Percentiles rank a stretch among this genome's conserved stretches.
These are phyloP conservation scores for Hartigia nigra DNA, from an alignment of 2,888 invertebrate species.

Conservation along the genomic window DNA sequence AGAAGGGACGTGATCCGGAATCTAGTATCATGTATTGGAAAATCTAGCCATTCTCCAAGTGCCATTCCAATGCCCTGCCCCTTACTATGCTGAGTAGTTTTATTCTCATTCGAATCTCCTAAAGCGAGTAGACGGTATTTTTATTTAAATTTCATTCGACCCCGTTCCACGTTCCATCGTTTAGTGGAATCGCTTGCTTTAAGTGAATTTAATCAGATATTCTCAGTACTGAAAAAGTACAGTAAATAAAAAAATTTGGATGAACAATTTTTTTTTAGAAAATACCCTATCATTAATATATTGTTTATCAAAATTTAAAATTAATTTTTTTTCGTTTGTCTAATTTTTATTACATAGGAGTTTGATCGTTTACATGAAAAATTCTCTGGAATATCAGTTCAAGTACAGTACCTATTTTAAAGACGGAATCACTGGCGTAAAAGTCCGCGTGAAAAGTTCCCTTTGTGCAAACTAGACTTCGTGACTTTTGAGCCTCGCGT, in stretches of 20 bases:
- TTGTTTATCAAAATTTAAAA: neutral
- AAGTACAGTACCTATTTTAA: neutral
- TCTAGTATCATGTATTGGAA: constrained; percentile 44
- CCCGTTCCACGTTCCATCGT: constrained; percentile 17
- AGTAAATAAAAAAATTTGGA: no score
- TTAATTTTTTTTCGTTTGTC: neutral
- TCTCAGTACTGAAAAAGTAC: no score
- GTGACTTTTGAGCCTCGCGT: neutral
- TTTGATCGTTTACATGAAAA: neutral
- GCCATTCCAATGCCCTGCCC: neutral
- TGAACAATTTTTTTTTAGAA: no score
- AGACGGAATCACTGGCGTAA: neutral
- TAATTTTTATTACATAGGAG: no score
- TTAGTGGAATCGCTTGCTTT: neutral
- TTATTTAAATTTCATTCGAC: constrained; percentile 52
- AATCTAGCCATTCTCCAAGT: constrained; percentile 42
- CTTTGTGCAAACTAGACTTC: neutral
- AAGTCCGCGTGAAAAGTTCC: neutral
- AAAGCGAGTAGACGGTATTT: constrained; percentile 47
- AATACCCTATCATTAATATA: neutral
- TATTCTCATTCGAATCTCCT: constrained; percentile 43
- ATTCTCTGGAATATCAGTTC: neutral
- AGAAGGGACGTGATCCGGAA: constrained; percentile 47
- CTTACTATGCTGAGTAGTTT: constrained; percentile 25
- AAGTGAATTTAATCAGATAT: neutral